Evolutionary conservation across 2,797 vertebrate species (phyloP), one percentile per base, ranked within the genome.

Genomic region (Malacoctenus gilli): DNA sequence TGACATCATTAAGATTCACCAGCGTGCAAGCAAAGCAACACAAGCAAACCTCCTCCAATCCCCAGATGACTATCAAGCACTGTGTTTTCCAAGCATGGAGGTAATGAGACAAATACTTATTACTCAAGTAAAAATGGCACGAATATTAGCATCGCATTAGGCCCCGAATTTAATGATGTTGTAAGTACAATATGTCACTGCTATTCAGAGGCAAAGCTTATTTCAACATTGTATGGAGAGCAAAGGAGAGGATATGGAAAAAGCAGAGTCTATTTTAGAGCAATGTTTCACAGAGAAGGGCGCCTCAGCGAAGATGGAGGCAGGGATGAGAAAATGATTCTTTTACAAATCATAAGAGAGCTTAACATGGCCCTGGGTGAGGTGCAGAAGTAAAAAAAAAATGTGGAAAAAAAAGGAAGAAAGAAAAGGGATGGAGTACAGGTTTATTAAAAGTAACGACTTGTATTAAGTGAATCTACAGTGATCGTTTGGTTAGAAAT

Each of bases 21-120:
- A 71, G 75, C 72, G 59, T 81, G 84, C 71, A 72, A 79, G 63
- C 74, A 71, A 74, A 83, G 75, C 84, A 80, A 67, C 76, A 85
- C 48, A 70, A 77, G 65, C 72, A 78, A 79, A 64, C 43, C 62
- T 76, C 53, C 55, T 69, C 56, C 70, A 85, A 83, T 21, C 77
- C 82, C 81, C 77, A 74, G 75, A 86, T 84, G 85, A 84, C 84
- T 82, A 79, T 82, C 80, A 81, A 71, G 77, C 72, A 52, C 72
- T 83, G 79, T 82, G 84, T 89, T 86, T 83, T 83, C 77, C 73
- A 78, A 85, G 80, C 68, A 71, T 57, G 68, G 62, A 80, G 70
- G 82, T 89, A 90, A 91, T 91, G 85, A 88, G 85, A 87, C 82
- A 85, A 85, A 86, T 82, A 84, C 70, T 63, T 83, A 82, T 86